Evolutionary conservation across 1,140 invertebrate genomes (phyloP), one percentile per base, ranked within the genome.

Genomic region (Hormaphis cornu): DNA sequence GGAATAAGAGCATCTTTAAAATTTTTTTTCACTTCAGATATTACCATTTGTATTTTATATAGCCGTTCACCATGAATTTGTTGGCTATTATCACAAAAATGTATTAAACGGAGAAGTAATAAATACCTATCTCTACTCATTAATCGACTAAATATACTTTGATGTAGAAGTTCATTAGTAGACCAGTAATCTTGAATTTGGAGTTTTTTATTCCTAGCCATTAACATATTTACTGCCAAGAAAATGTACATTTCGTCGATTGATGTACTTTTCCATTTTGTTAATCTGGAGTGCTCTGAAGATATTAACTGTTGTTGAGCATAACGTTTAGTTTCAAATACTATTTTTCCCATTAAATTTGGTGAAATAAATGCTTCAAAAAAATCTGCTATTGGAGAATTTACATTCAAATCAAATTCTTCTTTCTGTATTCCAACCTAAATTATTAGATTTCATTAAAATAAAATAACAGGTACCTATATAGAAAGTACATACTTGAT

Each of bases 41-140:
- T 33, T 7, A 56, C 28, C 22, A 30, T 48, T 42, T 24, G 20
- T 40, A 70, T 54, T 56, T 70, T 70, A 30, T 37, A 30, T 1
- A 56, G 48, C 22, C 14, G 37, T 56, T 58, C 40, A 24, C 18
- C 50, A 35, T 5, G 3, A 2, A 30, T 40, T 46, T 48, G 69
- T 20, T 46, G 22, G 14, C 28, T 12, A 53, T 73, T 73, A 37
- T 72, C 22, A 9, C 26, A 33, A 70, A 73, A 73, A 35, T 73
- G 53, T 9, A 73, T 42, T 48, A 40, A 69, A 40, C 40, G 33
- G 3, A 72, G 70, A 16, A 72, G 70, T n/a, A 22, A 16, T 5
- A 72, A 35, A 70, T 72, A 73, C 22, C 71, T 61, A 69, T 72
- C 46, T 69, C 71, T 52, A 30, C 26, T n/a, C 63, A 72, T 72